Conservation (phyloP, 1,140 invertebrate species). For the Muscidifurax raptorellus region DNA sequence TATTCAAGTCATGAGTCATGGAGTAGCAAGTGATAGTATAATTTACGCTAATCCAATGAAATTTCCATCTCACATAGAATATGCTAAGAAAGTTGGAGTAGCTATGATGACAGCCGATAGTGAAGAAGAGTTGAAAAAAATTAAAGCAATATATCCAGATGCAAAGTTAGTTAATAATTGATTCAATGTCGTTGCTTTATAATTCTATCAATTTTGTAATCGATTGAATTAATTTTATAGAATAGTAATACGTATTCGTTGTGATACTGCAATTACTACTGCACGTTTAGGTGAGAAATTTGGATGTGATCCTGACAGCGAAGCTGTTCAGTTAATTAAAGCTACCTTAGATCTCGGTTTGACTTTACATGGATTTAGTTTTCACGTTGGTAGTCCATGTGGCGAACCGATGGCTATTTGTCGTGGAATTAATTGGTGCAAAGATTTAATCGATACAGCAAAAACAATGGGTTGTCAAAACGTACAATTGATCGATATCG, state of each 20-base stretch:
- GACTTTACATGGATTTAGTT: constrained; percentile 89
- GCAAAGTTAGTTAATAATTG: constrained; percentile 81
- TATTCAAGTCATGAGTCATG: constrained; percentile 78
- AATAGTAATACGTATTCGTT: constrained; percentile 93
- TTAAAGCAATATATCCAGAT: constrained; percentile 87
- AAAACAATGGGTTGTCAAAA: constrained; percentile 80
- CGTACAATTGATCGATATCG: constrained; percentile 87
- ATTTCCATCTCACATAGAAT: constrained; percentile 89
- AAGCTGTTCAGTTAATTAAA: constrained; percentile 86
- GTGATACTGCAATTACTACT: constrained; percentile 86
- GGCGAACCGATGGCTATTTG: constrained; percentile 82
- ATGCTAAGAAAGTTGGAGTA: constrained; percentile 86
- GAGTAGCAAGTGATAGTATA: constrained; percentile 83
- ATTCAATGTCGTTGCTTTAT: background rate
- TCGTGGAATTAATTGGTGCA: constrained; percentile 81
- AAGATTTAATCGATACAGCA: constrained; percentile 82
- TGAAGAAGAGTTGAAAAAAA: constrained; percentile 92
- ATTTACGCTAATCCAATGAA: constrained; percentile 99
- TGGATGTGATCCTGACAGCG: constrained; percentile 88
- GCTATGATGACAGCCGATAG: constrained; percentile 95
- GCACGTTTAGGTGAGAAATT: constrained; percentile 95
- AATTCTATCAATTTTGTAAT: background rate
- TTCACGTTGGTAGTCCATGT: constrained; percentile 92
- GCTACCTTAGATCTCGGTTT: constrained; percentile 83
- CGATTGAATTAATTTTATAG: constrained; percentile 67